Evolutionary conservation across 2,113 vertebrate species (phyloP).

Genomic region (Nothobranchius kuhntae): DNA sequence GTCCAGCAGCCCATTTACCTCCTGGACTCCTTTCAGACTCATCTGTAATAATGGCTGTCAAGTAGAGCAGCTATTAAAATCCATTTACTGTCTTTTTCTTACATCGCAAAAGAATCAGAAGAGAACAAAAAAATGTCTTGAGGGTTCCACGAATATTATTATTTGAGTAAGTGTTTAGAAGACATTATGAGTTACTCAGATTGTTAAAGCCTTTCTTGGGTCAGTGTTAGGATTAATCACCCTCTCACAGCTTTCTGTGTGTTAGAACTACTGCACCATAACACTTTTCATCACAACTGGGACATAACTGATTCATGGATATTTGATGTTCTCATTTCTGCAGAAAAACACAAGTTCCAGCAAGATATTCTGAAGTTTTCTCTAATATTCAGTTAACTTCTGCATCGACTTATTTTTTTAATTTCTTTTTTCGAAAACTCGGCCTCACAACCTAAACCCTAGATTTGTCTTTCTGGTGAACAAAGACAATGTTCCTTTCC

Average conservation of each 20-base stretch:
- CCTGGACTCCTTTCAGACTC: conserved; percentile 47
- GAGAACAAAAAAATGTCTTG: background rate
- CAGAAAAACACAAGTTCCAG: background rate
- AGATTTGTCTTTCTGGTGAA: no score
- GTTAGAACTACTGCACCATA: conserved; percentile 15
- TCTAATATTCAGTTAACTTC: no score
- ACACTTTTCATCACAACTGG: background rate
- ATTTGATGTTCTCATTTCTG: no score
- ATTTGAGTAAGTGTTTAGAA: conserved; percentile 23
- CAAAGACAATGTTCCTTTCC: no score
- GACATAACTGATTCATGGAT: background rate
- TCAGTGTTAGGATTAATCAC: conserved; percentile 21
- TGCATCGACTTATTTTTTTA: no score
- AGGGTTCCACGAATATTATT: conserved; percentile 15
- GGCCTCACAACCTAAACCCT: no score
- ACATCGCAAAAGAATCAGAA: conserved; percentile 13
- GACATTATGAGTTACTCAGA: conserved; percentile 21
- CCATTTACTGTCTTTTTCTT: conserved; percentile 51
- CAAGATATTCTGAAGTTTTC: no score
- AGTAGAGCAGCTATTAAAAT: conserved; percentile 62
- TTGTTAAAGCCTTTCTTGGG: background rate
- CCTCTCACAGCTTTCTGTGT: conserved; percentile 5
- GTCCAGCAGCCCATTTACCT: conserved; percentile 46
- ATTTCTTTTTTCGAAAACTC: no score
- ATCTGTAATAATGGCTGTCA: conserved; percentile 60